Conservation (phyloP, 2,113 vertebrate genomes). For the Glareola pratincola region DNA sequence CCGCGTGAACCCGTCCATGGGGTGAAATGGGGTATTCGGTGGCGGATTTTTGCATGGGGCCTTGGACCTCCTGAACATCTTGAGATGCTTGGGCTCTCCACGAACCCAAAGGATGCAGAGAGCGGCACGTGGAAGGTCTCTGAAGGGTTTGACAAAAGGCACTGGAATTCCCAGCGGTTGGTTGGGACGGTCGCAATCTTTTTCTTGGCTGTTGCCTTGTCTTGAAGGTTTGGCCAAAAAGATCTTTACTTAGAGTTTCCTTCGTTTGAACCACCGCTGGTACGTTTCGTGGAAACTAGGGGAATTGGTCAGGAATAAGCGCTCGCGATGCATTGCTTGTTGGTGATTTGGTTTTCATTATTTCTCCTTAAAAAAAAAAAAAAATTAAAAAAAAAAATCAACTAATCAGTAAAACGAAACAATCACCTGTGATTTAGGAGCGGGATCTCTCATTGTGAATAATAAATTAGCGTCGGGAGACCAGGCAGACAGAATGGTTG, state of each 20-base stretch:
- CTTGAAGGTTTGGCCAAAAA: not conserved
- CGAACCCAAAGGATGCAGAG: not conserved
- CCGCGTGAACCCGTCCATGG: not conserved
- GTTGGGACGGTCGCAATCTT: not conserved
- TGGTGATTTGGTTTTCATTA: conserved; percentile 33
- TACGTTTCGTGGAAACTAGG: not conserved
- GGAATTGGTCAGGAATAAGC: not conserved
- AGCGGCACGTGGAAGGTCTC: not conserved
- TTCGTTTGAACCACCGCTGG: conserved; percentile 23
- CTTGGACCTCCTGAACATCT: not conserved
- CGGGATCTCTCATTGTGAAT: conserved; percentile 36
- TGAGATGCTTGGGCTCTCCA: not conserved
- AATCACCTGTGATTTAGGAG: conserved; percentile 64
- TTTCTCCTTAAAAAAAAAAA: not conserved
- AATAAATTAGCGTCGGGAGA: conserved; percentile 53
- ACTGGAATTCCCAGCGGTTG: not conserved
- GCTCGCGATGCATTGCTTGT: not conserved
- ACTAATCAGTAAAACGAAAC: conserved; percentile 48
- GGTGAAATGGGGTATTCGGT: not conserved
- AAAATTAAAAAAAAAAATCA: not conserved
- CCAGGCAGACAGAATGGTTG: conserved; percentile 53
- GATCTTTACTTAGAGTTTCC: conserved; percentile 14
- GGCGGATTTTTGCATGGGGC: not conserved
- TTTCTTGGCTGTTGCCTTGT: not conserved
- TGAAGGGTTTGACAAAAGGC: not conserved